Base-by-base conservation (phyloP, 2,797 vertebrate genomes). In the Podarcis lilfordi region DNA sequence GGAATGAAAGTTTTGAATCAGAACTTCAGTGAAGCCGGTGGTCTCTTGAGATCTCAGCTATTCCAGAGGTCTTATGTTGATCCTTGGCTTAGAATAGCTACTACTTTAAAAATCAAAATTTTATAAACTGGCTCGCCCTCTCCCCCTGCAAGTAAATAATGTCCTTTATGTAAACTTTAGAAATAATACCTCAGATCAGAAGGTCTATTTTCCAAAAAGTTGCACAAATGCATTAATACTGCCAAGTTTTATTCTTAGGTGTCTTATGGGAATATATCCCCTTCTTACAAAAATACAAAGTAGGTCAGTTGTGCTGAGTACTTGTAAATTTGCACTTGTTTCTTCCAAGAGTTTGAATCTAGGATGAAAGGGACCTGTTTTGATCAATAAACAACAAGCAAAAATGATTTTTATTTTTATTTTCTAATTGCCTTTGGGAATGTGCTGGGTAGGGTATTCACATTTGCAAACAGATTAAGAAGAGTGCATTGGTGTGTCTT, bases 351-450 rank as follows among this genome's bases (percentile, higher is more conserved):
- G 35, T 45, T 19, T 85, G 32, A 61, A n/a, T 80, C 4, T 79
- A 64, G 21, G 64, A 59, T 32, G n/a, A 50, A 69, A 23, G 13
- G 3, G 5, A 43, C 25, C 10, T 23, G 29, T 74, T 79, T 64
- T 87, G 76, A 90, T 84, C 80, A 87, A 87, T 90, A 78, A 9
- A 68, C 23, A 45, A 69, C 64, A 55, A 29, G 37, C 50, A n/a
- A n/a, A 78, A 83, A 83, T 32, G 17, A 64, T 81, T 37, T 17
- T 43, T 43, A 43, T 8, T 59, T 71, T 32, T 32, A 32, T 32
- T 32, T 32, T 32, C 32, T 71, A 59, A 71, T 40, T 78, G 82
- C 45, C 64, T 69, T 19, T 79, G 45, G 75, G 45, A 79, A 82
- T 10, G 64, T 79, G 9, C 4, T 86, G 21, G 6, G 17, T 78